These are phyloP conservation scores for Hirtodrosophila duncani DNA, from an alignment of 2,888 invertebrate species.

Conservation along the genomic window DNA sequence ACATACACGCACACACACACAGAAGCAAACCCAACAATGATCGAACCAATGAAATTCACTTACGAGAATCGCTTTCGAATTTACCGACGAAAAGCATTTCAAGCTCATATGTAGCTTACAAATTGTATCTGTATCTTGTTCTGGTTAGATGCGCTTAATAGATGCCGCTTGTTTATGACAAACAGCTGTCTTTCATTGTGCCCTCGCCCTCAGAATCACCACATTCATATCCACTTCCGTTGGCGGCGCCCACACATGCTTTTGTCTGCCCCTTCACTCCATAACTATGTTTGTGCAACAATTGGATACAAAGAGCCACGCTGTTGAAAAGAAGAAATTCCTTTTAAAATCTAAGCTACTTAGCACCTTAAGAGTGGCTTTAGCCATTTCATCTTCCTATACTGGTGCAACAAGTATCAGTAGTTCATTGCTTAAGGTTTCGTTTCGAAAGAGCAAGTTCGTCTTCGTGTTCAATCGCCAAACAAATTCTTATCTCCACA, in stretches of 20 bases:
- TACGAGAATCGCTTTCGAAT: constrained; percentile 40
- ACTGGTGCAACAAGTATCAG: constrained; percentile 49
- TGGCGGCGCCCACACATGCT: constrained; percentile 30
- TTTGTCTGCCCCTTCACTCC: neutral
- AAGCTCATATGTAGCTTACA: too few relatives aligned
- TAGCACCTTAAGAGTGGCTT: constrained; percentile 43
- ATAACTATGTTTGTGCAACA: constrained; percentile 27
- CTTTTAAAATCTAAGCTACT: constrained; percentile 11
- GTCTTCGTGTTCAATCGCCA: constrained; percentile 25
- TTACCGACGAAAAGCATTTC: constrained; percentile 6
- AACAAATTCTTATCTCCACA: constrained; percentile 57
- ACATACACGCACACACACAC: too few relatives aligned
- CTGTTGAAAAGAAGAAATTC: constrained; percentile 7
- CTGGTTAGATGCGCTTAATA: constrained; percentile 12
- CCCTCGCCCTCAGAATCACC: neutral
- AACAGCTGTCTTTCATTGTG: constrained; percentile 44
- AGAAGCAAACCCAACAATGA: too few relatives aligned
- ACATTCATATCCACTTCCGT: constrained; percentile 1
- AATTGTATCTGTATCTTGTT: constrained; percentile 8
- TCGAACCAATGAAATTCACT: constrained; percentile 39
- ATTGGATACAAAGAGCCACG: constrained; percentile 14
- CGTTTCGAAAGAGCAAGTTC: constrained; percentile 31
- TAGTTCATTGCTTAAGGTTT: constrained; percentile 52
- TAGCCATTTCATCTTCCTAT: neutral
- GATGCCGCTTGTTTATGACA: constrained; percentile 35